These are phyloP conservation scores for Mormyrus lacerda DNA, from an alignment of 2,113 vertebrate species.

Conservation along the genomic window DNA sequence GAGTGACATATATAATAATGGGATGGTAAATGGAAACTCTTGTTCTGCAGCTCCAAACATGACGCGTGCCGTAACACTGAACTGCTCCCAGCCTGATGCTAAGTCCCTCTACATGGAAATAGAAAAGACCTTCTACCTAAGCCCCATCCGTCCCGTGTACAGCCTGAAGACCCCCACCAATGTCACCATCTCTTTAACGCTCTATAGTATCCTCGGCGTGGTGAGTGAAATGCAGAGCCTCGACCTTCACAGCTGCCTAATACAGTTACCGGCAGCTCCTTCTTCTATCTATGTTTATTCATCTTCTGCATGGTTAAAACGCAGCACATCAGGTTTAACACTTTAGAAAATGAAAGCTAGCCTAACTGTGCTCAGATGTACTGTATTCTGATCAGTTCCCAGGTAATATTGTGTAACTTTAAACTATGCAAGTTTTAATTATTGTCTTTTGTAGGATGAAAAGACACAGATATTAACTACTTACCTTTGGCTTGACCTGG, in stretches of 20 bases:
- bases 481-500: constrained; percentile 51
- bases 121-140: constrained; percentile 35
- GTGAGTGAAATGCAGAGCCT: constrained; percentile 38
- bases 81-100: constrained; percentile 46
- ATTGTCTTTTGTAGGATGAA: constrained; percentile 49
- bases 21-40: neutral
- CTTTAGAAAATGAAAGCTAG: neutral
- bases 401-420: neutral
- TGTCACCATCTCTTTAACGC: constrained; percentile 36
- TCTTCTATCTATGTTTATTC: neutral
- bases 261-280: neutral
- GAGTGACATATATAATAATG: neutral
- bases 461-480: constrained; percentile 52
- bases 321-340: neutral
- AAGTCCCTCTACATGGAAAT: constrained; percentile 43
- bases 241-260: neutral
- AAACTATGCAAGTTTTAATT: neutral
- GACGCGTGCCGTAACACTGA: constrained; percentile 22
- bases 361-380: neutral
- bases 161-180: constrained; percentile 36
- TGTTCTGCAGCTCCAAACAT: constrained; percentile 32
- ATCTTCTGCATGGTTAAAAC: neutral
- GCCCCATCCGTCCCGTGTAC: constrained; percentile 48
- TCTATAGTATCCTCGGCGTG: constrained; percentile 61
- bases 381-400: neutral